Base-by-base conservation (phyloP, 2,888 invertebrate species). In the Thelaira solivaga region DNA sequence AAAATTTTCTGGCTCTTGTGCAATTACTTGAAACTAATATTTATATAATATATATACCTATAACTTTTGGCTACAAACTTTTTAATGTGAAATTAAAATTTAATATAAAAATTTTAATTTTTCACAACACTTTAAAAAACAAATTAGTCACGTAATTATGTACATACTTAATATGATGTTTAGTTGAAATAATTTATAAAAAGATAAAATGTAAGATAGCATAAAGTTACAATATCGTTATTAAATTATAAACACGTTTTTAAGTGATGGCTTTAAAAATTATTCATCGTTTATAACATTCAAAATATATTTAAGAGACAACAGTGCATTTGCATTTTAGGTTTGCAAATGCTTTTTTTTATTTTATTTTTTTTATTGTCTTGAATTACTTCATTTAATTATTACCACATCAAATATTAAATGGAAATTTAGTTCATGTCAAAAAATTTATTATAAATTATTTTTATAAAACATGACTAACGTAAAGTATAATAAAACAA, bases 201-300 rank as follows among this genome's bases (percentile, higher is more conserved):
- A 31, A 4, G 31, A 43, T 39, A 10, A 29, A 41, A 22, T 20
- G 10, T 18, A 39, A 16, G 29, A 29, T 10, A 10, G 18, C 13
- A 55, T 53, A 22, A 55, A 43, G 18, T 55, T 13, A n/a, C n/a
- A n/a, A 20, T 47, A 1, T 18, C 18, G 34, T 47, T 47, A 10
- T 57, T 47, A 18, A 68, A 36, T 26, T 16, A 11, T 10, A 36
- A 57, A 45, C 55, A 45, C 31, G 67, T 53, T 67, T n/a, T 65
- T 20, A 20, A 36, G 36, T 22, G 22, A 16, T 18, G 49, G 34
- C 3, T n/a, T 11, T n/a, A n/a, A 31, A 34, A 18, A 10, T 29
- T 13, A 5, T 2, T 20, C 1, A 29, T 22, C 36, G 6, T 24
- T 36, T 24, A 10, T n/a, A 45, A 47, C 16, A 18, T 16, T 13